Evolutionary conservation across 2,113 vertebrate species (phyloP).

Genomic region (Entosphenus tridentatus): DNA sequence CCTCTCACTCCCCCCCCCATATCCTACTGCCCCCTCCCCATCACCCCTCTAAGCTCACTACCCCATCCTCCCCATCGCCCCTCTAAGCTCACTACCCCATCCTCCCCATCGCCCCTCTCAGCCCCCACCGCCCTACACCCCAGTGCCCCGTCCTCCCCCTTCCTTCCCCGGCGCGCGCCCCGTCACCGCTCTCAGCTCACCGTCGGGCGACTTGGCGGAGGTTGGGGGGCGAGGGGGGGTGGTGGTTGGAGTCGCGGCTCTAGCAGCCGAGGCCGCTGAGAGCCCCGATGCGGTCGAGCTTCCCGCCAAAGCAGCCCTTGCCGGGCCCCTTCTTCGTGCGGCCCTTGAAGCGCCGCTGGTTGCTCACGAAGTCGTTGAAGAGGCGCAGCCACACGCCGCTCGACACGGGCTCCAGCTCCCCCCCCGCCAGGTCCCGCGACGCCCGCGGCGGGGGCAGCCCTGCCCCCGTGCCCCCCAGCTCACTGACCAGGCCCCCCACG

Average conservation of each 20-base stretch:
- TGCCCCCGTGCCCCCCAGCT: too few relatives aligned
- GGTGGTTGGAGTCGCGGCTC: constrained; percentile 16
- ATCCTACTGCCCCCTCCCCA: too few relatives aligned
- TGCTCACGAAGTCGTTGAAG: constrained; percentile 38
- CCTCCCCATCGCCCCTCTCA: too few relatives aligned
- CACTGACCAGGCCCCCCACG: too few relatives aligned
- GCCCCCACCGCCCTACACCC: too few relatives aligned
- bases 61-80: too few relatives aligned
- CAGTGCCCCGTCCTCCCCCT: too few relatives aligned
- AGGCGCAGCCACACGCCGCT: constrained; percentile 44
- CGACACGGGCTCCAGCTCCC: constrained; percentile 29
- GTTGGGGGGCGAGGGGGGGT: neutral
- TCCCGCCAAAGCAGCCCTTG: constrained; percentile 74
- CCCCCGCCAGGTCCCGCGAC: constrained; percentile 36
- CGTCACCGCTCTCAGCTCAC: too few relatives aligned
- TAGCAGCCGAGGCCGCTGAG: constrained; percentile 87
- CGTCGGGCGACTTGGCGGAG: neutral
- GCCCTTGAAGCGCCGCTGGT: constrained; percentile 31
- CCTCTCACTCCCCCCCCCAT: too few relatives aligned
- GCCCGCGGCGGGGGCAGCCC: constrained; percentile 26
- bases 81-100: too few relatives aligned
- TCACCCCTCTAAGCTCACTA: too few relatives aligned
- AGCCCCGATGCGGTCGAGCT: constrained; percentile 84
- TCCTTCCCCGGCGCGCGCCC: too few relatives aligned
- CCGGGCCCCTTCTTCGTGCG: constrained; percentile 45